Evolutionary conservation across 2,888 invertebrate genomes (phyloP).

Genomic region (Tenthredo distinguenda): DNA sequence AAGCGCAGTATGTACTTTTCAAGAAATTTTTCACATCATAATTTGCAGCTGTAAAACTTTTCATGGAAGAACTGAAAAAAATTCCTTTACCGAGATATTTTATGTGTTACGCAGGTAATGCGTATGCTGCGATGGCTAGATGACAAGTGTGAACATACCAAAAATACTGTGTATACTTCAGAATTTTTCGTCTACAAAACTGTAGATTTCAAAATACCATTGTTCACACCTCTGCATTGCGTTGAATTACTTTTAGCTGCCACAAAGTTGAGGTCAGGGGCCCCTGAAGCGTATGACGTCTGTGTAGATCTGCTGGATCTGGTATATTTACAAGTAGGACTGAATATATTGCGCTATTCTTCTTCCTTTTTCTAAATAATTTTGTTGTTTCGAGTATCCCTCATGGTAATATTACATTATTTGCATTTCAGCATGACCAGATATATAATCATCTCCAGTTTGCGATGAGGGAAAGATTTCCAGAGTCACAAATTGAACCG

Average conservation of each 20-base stretch:
- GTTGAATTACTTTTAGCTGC: constrained; percentile 65
- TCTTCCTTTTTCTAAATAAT: background rate
- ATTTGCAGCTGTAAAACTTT: background rate
- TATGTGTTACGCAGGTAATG: constrained; percentile 62
- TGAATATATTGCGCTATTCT: background rate
- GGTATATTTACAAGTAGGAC: constrained; percentile 67
- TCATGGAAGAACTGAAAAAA: background rate
- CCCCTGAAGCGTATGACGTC: constrained; percentile 58
- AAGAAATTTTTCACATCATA: background rate
- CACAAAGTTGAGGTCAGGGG: constrained; percentile 57
- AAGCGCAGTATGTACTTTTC: background rate
- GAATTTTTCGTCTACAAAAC: constrained; percentile 69
- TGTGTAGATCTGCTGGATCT: constrained; percentile 64
- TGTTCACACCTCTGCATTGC: constrained; percentile 63
- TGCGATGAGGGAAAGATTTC: constrained; percentile 53
- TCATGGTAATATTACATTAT: background rate
- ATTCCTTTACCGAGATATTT: background rate
- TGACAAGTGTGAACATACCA: constrained; percentile 62
- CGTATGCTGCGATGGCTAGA: constrained; percentile 65
- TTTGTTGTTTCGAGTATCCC: background rate
- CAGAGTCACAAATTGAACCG: constrained; percentile 56
- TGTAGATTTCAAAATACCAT: constrained; percentile 65
- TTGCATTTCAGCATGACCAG: constrained; percentile 59
- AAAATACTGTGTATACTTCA: constrained; percentile 60
- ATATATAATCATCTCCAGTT: constrained; percentile 60